Evolutionary conservation across 2,797 vertebrate species (phyloP).

Genomic region (Huso huso): DNA sequence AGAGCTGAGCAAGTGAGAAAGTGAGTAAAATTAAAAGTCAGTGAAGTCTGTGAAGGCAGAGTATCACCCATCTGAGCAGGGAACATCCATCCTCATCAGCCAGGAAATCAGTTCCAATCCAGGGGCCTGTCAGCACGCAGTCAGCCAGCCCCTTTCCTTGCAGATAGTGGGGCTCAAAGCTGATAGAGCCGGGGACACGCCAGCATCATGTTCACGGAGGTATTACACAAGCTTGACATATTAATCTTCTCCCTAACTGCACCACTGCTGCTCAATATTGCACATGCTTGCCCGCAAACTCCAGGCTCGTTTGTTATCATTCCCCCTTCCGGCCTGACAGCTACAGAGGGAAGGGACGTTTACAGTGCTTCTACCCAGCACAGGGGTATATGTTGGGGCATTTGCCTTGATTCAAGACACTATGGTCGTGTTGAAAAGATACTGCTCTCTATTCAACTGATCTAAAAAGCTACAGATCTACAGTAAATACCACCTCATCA

Average conservation of each 20-base stretch:
- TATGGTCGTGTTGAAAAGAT: too few relatives aligned
- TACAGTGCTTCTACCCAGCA: too few relatives aligned
- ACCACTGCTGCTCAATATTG: conserved; percentile 36
- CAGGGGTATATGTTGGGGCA: too few relatives aligned
- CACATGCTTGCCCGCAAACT: conserved; percentile 29
- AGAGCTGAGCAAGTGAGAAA: too few relatives aligned
- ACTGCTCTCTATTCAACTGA: too few relatives aligned
- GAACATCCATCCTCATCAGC: conserved; percentile 31
- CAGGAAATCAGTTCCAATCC: conserved; percentile 28
- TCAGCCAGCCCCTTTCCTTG: conserved; percentile 17
- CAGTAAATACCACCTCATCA: too few relatives aligned
- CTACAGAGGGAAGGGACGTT: too few relatives aligned
- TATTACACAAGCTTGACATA: conserved; percentile 61
- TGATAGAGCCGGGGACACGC: conserved; percentile 7
- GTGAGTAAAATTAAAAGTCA: too few relatives aligned
- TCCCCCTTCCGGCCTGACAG: conserved; percentile 17
- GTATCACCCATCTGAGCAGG: conserved; percentile 15
- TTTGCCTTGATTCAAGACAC: too few relatives aligned
- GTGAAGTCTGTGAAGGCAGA: not conserved
- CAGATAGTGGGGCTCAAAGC: conserved; percentile 9
- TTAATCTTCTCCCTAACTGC: conserved; percentile 69
- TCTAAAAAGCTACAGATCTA: too few relatives aligned
- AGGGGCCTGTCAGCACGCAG: conserved; percentile 23
- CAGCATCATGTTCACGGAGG: conserved; percentile 34
- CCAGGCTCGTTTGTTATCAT: conserved; percentile 60